Conservation (phyloP, 2,888 invertebrate genomes). For the Caenorhabditis sp. region DNA sequence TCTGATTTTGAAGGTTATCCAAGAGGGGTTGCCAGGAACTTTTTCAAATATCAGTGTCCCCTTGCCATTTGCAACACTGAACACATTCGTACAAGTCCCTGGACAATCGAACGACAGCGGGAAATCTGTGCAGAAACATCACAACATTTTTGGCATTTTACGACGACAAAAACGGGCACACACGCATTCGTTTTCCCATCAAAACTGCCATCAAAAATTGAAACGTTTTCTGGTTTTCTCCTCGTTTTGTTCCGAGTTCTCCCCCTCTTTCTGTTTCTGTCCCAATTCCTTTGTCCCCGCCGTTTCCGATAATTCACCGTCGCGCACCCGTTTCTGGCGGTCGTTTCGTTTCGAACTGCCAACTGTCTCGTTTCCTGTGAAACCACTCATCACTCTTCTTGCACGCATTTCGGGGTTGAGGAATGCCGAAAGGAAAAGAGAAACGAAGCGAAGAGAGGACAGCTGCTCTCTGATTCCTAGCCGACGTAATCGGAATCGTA, state of each 20-base stretch:
- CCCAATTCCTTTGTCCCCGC: not conserved
- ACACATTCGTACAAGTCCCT: not conserved
- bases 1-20: too few relatives aligned
- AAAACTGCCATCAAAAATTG: constrained; percentile 14
- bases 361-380: constrained; percentile 4
- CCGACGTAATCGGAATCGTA: not conserved
- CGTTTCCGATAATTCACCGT: not conserved
- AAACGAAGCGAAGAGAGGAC: constrained; percentile 2
- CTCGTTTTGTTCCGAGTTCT: constrained; percentile 6
- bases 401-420: constrained; percentile 2
- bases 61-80: not conserved
- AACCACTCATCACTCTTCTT: not conserved
- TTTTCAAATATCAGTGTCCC: too few relatives aligned
- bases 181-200: not conserved
- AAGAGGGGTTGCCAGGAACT: too few relatives aligned
- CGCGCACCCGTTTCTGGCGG: not conserved
- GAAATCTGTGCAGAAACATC: not conserved
- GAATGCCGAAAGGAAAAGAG: constrained; percentile 6
- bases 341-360: constrained; percentile 6
- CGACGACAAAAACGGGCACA: too few relatives aligned
- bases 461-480: not conserved
- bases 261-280: not conserved
- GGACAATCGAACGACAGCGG: not conserved
- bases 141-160: not conserved
- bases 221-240: constrained; percentile 12